Conservation (phyloP, 2,797 vertebrate genomes). For the Saxicola maurus region DNA sequence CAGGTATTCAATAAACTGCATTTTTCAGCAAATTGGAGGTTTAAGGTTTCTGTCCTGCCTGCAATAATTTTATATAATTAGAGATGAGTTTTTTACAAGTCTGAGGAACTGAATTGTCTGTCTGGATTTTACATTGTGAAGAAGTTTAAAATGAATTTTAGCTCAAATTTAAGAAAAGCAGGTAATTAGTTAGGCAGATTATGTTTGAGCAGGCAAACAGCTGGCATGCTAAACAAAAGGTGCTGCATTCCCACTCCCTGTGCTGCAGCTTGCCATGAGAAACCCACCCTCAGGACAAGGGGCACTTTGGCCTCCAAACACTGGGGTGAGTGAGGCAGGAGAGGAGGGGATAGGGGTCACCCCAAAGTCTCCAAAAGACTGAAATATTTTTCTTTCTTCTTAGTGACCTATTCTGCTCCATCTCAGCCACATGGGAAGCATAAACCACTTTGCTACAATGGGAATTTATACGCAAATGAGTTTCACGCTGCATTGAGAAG, state of each 20-base stretch:
- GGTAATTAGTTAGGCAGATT: not conserved
- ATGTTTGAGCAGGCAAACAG: not conserved
- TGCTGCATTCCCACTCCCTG: not conserved
- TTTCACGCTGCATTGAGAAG: not conserved
- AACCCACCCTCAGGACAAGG: not conserved
- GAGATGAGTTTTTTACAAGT: not conserved
- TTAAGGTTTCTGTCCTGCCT: not conserved
- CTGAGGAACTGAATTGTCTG: not conserved
- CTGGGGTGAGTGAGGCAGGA: not conserved
- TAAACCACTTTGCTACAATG: not conserved
- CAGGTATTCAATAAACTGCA: not conserved
- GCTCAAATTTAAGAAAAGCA: not conserved
- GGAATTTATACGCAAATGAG: slow-evolving; percentile 31
- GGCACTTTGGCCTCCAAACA: not conserved
- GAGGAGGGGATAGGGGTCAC: not conserved
- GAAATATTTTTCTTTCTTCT: slow-evolving; percentile 15
- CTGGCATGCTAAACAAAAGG: not conserved
- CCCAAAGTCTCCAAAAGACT: not conserved
- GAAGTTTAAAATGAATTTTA: not conserved
- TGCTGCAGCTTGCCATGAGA: not conserved
- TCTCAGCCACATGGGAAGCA: not conserved
- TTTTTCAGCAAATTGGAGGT: not conserved
- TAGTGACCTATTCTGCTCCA: not conserved
- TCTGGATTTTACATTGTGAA: not conserved
- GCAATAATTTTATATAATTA: not conserved